Evolutionary conservation across 2,797 vertebrate species (phyloP), one percentile per base, ranked within the genome.

Genomic region (Sebastes iracundus): DNA sequence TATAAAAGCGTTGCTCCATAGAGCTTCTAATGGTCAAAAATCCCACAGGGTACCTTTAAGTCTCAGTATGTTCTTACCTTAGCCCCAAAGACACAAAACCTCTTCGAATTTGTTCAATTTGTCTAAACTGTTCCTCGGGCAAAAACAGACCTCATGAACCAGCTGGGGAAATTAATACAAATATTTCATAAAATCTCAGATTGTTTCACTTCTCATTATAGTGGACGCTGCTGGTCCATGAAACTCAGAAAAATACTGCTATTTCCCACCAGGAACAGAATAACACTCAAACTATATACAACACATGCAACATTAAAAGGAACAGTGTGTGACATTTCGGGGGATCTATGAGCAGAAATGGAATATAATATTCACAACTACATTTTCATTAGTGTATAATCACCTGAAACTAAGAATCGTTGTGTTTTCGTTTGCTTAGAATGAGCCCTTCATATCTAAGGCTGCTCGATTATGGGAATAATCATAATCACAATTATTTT

Each of bases 71-170:
- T 46, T 62, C 14, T 64, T 18, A 59, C 16, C 9, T 18, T 1
- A 12, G 49, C 12, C 23, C 16, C 1, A 73, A 53, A 10, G 5
- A 60, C 11, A 66, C 11, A 25, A 69, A 27, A 58, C 27, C 42
- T 25, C 25, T 27, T 23, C 0, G 16, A 46, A 55, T 16, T 22
- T 72, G 52, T 30, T 59, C 5, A 33, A 52, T 79, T 87, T 75
- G 66, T 69, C 68, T 46, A 2, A 58, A 32, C 60, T 88, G 74
- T 80, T 87, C 82, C 72, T 74, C 76, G 25, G 69, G 69, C 58
- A 27, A 64, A 25, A 58, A 16, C 22, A 55, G 28, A 76, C 73
- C 25, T 86, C 79, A 80, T 77, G 61, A 79, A 81, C 74, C 82
- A 80, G 35, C 52, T 64, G 6, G 53, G 67, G 70, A 86, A 65